Percentiles rank a stretch among this genome's conserved stretches.
These are phyloP conservation scores for Folsomia manolachei DNA, from an alignment of 2,888 invertebrate species.

Conservation along the genomic window DNA sequence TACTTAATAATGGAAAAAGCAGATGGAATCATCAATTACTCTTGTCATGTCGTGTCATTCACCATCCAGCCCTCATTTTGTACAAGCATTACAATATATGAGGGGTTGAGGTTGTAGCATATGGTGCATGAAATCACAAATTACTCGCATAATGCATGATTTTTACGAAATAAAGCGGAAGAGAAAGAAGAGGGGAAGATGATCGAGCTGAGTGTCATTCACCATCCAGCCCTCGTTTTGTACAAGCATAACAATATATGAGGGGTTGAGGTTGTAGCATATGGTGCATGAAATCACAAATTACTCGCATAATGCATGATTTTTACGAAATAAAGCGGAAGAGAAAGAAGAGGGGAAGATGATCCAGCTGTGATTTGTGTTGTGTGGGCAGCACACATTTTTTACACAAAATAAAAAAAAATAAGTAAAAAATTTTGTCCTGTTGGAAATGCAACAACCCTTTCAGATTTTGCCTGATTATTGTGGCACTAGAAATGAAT, in stretches of 20 bases:
- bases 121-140: slow-evolving; percentile 4
- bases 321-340: not conserved
- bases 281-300: slow-evolving; percentile 4
- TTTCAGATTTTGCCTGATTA: no score
- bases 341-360: no score
- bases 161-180: not conserved
- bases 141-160: not conserved
- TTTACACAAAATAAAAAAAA: no score
- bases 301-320: not conserved
- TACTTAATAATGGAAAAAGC: not conserved
- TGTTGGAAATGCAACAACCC: no score
- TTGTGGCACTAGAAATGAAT: no score
- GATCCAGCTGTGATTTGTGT: no score
- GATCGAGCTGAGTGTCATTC: no score
- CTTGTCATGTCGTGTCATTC: not conserved
- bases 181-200: no score
- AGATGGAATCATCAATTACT: slow-evolving; percentile 8
- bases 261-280: not conserved
- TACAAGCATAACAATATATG: not conserved
- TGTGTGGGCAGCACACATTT: no score
- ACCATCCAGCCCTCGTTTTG: not conserved
- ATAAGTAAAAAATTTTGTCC: no score
- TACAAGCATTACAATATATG: not conserved
- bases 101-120: not conserved
- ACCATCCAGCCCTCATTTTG: not conserved